Conservation (phyloP, 1,140 invertebrate species). For the Nautilus pompilius region DNA sequence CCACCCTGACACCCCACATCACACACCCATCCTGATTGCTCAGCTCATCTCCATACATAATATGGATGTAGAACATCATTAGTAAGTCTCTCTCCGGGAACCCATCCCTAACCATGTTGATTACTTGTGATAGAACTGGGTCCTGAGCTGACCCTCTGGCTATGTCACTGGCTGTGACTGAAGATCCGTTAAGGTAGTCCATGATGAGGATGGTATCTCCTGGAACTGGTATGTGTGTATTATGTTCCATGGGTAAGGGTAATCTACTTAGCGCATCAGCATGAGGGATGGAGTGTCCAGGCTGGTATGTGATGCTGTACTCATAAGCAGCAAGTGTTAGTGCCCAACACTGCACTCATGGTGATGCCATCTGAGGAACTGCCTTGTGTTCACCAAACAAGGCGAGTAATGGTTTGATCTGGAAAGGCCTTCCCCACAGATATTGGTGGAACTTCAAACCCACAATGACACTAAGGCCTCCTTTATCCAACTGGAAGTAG, state of each 20-base stretch:
- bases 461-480: conserved; percentile 57
- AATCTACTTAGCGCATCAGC: background rate
- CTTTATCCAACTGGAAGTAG: conserved; percentile 59
- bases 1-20: conserved; percentile 15
- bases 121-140: background rate
- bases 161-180: background rate
- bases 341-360: conserved; percentile 46
- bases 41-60: conserved; percentile 4
- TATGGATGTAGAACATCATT: conserved; percentile 1
- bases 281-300: too few relatives aligned
- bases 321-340: too few relatives aligned
- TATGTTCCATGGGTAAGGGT: conserved; percentile 10
- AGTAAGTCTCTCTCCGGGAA: background rate
- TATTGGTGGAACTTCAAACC: conserved; percentile 53
- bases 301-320: too few relatives aligned
- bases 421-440: conserved; percentile 55
- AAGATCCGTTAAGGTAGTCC: conserved; percentile 5
- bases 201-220: background rate
- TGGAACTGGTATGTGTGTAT: too few relatives aligned
- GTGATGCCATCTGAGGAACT: conserved; percentile 33
- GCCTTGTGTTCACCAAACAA: conserved; percentile 50
- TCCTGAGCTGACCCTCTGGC: background rate
- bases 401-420: conserved; percentile 55
- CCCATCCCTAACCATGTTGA: background rate
- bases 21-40: conserved; percentile 19